Evolutionary conservation across 2,797 vertebrate species (phyloP).

Genomic region (Eulemur coronatus): DNA sequence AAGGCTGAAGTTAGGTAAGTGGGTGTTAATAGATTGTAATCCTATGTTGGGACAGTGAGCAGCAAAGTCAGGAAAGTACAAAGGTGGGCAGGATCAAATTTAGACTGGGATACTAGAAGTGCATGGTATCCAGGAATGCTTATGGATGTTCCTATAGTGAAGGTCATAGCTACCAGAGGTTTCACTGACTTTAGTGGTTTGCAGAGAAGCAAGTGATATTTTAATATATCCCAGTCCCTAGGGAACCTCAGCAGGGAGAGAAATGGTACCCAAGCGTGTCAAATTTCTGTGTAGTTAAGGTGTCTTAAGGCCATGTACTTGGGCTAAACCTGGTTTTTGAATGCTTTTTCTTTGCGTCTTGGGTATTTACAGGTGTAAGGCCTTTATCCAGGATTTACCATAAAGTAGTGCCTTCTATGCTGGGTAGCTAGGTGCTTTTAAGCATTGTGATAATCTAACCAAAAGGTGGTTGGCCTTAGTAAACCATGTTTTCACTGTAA

Average conservation of each 20-base stretch:
- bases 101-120: background rate
- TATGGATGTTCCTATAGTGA: background rate
- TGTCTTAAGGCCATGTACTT: background rate
- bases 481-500: background rate
- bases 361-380: background rate
- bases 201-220: background rate
- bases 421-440: background rate
- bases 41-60: background rate
- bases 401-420: background rate
- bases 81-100: background rate
- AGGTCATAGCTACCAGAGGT: background rate
- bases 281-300: accelerated
- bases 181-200: background rate
- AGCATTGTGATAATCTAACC: too few species aligned
- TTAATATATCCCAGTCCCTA: accelerated
- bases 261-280: background rate
- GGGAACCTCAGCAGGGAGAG: too few species aligned
- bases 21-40: background rate
- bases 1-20: background rate
- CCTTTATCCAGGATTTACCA: background rate
- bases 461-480: background rate
- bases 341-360: accelerated
- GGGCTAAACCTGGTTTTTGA: background rate
- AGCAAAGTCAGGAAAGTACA: background rate
- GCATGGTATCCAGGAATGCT: background rate